phyloP scores from a whole-genome alignment of 2,113 vertebrate genomes.

The Colistium nudipinnis region DNA sequence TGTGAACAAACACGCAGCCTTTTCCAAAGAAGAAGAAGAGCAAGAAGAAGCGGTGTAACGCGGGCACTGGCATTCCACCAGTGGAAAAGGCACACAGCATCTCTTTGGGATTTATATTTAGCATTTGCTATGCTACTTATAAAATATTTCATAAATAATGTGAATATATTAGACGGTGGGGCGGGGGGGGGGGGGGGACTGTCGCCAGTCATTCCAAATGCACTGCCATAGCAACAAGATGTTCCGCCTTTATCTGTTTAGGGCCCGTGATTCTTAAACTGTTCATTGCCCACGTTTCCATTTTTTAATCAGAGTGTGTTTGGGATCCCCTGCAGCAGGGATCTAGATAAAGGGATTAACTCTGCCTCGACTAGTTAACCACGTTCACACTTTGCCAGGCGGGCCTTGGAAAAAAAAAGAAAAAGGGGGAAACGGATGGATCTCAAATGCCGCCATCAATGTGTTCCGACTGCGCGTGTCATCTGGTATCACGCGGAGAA shows the following conservation, averaged over 20 bases:
- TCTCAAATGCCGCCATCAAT: conserved; percentile 75
- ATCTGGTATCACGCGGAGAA: conserved; percentile 57
- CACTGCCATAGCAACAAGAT: conserved; percentile 84
- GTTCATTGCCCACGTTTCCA: conserved; percentile 84
- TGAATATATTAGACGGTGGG: conserved; percentile 80
- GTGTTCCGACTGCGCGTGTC: conserved; percentile 67
- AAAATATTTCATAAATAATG: conserved; percentile 86
- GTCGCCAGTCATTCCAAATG: conserved; percentile 81
- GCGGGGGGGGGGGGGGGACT: conserved; percentile 67
- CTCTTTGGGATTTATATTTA: conserved; percentile 84
- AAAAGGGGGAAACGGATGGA: conserved; percentile 80
- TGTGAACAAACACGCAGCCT: conserved; percentile 78
- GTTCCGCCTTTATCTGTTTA: conserved; percentile 83
- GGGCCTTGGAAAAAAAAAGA: conserved; percentile 78
- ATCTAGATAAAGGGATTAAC: conserved; percentile 87
- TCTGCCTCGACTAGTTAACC: conserved; percentile 85
- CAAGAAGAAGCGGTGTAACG: conserved; percentile 70
- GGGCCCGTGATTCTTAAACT: conserved; percentile 82
- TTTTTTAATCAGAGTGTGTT: conserved; percentile 86
- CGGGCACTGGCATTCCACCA: conserved; percentile 63
- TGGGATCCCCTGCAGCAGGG: conserved; percentile 86
- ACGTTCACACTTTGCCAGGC: conserved; percentile 82
- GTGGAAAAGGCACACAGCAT: conserved; percentile 72
- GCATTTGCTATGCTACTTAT: conserved; percentile 84
- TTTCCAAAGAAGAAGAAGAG: conserved; percentile 69